These are phyloP conservation scores for Hypotaenidia philippensis DNA, from an alignment of 2,797 vertebrate species.

Conservation along the genomic window DNA sequence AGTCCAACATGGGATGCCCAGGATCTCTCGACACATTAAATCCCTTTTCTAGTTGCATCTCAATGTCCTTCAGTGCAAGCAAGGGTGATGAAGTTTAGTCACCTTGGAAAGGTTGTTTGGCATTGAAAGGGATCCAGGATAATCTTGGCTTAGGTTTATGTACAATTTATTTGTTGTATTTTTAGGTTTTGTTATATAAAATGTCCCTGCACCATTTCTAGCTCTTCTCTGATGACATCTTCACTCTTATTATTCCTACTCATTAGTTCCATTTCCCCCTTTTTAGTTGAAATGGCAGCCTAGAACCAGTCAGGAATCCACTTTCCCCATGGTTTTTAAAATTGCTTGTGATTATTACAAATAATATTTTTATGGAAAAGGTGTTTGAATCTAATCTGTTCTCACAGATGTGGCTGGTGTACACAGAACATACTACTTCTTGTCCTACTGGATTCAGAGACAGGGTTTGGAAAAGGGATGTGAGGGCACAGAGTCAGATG, in stretches of 20 bases:
- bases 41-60: neutral
- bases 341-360: neutral
- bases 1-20: fast-evolving
- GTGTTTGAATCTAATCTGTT: neutral
- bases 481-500: neutral
- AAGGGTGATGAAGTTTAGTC: neutral
- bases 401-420: neutral
- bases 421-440: neutral
- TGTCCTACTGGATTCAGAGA: neutral
- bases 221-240: neutral
- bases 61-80: neutral
- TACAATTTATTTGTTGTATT: slow-evolving; percentile 25
- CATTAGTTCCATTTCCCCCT: neutral
- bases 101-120: slow-evolving; percentile 23
- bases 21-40: neutral
- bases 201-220: slow-evolving; percentile 7
- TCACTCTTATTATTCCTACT: neutral
- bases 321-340: neutral
- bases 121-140: slow-evolving; percentile 63
- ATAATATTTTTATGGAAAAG: neutral
- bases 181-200: slow-evolving; percentile 42
- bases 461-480: neutral
- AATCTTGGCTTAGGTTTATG: slow-evolving; percentile 21
- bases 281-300: neutral
- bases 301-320: neutral